Conservation (phyloP, 2,888 invertebrate species). For the Meiosimyza decipiens region DNA sequence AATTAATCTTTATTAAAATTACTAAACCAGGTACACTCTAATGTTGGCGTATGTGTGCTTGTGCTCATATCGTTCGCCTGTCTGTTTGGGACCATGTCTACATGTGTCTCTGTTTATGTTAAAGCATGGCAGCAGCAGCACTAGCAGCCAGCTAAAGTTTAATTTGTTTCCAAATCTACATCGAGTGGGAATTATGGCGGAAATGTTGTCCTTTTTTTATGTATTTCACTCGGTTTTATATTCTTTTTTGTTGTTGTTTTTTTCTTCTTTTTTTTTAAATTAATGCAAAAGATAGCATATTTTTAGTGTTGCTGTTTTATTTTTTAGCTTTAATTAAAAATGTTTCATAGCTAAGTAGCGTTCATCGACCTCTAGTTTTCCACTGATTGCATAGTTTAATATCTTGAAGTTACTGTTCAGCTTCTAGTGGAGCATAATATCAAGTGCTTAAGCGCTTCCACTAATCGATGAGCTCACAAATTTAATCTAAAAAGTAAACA, state of each 20-base stretch:
- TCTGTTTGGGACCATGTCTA: neutral
- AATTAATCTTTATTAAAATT: too few species aligned
- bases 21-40: too few species aligned
- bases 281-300: too few species aligned
- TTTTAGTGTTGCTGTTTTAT: too few species aligned
- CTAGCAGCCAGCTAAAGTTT: neutral
- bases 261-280: too few species aligned
- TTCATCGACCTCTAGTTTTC: neutral
- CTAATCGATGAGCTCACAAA: slow-evolving; percentile 10
- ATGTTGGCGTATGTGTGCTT: neutral
- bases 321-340: too few species aligned
- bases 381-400: neutral
- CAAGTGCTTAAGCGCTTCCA: neutral
- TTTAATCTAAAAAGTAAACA: slow-evolving; percentile 3
- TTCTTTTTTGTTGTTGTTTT: too few species aligned
- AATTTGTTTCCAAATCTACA: slow-evolving; percentile 9
- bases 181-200: slow-evolving; percentile 1
- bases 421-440: too few species aligned
- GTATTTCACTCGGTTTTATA: neutral
- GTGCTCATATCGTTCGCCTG: neutral
- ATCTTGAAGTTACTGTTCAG: neutral
- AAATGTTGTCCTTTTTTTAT: neutral
- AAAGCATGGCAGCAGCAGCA: neutral
- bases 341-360: too few species aligned
- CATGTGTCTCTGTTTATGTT: neutral